Evolutionary conservation across 2,888 invertebrate species (phyloP), one percentile per base, ranked within the genome.

Genomic region (Amiota communis): DNA sequence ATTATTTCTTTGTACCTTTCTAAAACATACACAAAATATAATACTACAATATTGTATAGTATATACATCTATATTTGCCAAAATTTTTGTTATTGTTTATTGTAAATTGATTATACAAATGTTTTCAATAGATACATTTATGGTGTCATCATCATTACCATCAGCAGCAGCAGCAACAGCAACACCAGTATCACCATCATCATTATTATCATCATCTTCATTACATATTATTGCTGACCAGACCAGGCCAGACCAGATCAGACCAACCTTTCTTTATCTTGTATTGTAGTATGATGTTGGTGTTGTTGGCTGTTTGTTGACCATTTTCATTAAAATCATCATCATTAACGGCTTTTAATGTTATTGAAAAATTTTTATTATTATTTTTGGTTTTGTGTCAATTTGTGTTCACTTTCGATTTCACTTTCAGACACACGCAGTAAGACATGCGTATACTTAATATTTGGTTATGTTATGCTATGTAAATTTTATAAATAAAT

Each of bases 371-470:
- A 6, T 53, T 71, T 73, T 57, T 71, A 59, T 74, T 75, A 71
- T 81, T 76, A 77, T 81, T 77, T 76, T 75, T 17, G 11, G 20
- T 20, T 59, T 12, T 15, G 12, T 17, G 15, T 36, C 10, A 73
- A 56, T 48, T 36, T 59, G 70, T 74, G 68, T 69, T 74, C 71
- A 82, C 84, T 83, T 83, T 82, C 84, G 81, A 83, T 83, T 81
- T 83, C 80, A 81, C 82, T 74, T 72, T 59, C 23, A 23, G 23
- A 23, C 23, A 23, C 23, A 23, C 23, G 23, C 36, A 36, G 36
- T 0, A 36, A 36, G 36, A 6, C 36, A 36, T 36, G 36, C 36
- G 36, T 36, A 36, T 36, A 36, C 36, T 36, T 36, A 36, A 36
- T 36, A 36, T 36, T 36, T 36, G 4, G 36, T 36, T 2, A n/a